Evolutionary conservation across 2,797 vertebrate genomes (phyloP), one percentile per base, ranked within the genome.

Genomic region (Rhodeus uyekii): DNA sequence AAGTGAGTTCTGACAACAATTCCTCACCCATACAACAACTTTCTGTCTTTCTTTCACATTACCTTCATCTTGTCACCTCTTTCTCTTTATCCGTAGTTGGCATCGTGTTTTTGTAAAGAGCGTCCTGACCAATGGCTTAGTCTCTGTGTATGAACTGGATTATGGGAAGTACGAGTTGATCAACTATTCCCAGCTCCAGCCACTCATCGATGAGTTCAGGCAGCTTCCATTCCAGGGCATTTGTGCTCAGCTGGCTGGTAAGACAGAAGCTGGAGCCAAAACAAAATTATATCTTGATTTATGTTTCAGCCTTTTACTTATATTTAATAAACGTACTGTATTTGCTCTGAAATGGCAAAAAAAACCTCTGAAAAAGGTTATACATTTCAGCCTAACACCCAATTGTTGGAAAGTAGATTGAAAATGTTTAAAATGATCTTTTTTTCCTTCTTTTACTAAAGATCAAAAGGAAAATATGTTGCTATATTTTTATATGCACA

Each of bases 191-290:
- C 91, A 93, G 77, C 91, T 99, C 22, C 95, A 91, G 80, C 95
- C 96, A 1, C 92, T 99, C 8, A 90, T 93, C 7, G 92, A 95
- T 5, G 89, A 93, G 0, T 99, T 99, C 90, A 93, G 95, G 87
- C 96, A 95, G 88, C 91, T 99, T 14, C 97, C 98, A 0, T 98
- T 99, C 90, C 98, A 98, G 89, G 97, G 96, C 1, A 87, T 98
- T 81, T 93, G 93, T 24, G 96, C 97, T 81, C 96, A 97, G 67
- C 95, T 99, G 72, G 96, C 97, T 89, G 98, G 98, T 97, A 89
- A 83, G 93, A 88, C 34, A 46, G 42, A 36, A 58, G 14, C 50
- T 39, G n/a, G 3, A 44, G 16, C 27, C 32, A 10, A 75, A 42
- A 29, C 14, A 8, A 50, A 34, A n/a, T 36, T 3, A 4, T 2